Evolutionary conservation across 1,140 invertebrate species (phyloP).

Genomic region (Drosophila watanabei): DNA sequence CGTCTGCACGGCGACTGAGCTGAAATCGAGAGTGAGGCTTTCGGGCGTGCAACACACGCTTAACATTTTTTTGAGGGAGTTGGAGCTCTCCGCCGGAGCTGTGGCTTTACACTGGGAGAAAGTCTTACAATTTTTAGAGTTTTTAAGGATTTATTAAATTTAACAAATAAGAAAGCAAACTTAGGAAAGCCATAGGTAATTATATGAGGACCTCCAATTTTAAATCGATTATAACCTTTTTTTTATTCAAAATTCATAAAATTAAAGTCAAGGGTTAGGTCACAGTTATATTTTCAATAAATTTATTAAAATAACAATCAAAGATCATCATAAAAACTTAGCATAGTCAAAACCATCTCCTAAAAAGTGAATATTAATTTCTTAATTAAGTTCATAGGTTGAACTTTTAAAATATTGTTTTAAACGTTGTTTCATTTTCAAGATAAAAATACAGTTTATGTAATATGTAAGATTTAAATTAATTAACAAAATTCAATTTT

Average conservation of each 20-base stretch:
- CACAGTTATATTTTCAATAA: no score
- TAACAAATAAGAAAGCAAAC: background rate
- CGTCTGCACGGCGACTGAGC: conserved; percentile 60
- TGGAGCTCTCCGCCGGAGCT: conserved; percentile 10
- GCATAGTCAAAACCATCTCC: no score
- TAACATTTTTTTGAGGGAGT: background rate
- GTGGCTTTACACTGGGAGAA: conserved; percentile 6
- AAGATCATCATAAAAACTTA: no score
- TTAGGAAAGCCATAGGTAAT: background rate
- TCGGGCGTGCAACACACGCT: conserved; percentile 66
- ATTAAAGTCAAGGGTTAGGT: background rate
- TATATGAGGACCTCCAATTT: background rate
- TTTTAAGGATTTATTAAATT: background rate
- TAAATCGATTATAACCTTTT: background rate
- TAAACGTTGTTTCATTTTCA: no score
- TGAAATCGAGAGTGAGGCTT: conserved; percentile 65
- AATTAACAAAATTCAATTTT: no score
- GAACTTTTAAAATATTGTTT: no score
- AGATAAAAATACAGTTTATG: no score
- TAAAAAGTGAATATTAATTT: no score
- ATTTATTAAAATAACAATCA: no score
- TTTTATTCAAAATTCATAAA: background rate
- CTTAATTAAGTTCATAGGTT: no score
- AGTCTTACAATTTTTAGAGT: accelerated
- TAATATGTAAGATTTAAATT: no score